Evolutionary conservation across 2,888 invertebrate genomes (phyloP), one percentile per base, ranked within the genome.

Genomic region (Suillia variegata): DNA sequence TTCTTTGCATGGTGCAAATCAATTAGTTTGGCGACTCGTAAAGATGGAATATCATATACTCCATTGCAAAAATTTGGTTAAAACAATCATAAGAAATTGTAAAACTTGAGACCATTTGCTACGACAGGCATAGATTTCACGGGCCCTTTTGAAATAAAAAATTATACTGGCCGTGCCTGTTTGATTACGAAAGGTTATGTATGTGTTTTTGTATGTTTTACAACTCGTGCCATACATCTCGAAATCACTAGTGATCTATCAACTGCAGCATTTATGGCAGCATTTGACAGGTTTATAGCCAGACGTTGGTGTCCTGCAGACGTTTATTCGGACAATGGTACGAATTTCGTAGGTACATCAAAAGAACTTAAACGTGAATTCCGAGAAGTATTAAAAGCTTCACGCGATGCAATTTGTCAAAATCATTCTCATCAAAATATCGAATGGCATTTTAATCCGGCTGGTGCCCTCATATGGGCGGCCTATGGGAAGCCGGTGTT

Each of bases 271-370:
- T 63, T 63, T 48, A 33, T 59, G 6, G 57, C 63, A 15, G 61
- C 63, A 13, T 63, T 54, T 53, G 26, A 47, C 24, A 45, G 61
- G 18, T 59, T 63, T 47, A 54, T 54, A 10, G 21, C 61, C 20
- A 50, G 56, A 10, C 53, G 57, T 17, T 51, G 63, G n/a, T 54
- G 59, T 42, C 62, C 58, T 15, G 33, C 54, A 8, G 50, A 55
- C 10, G 31, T 62, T 21, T 62, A 48, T 42, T 60, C 58, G 12
- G 60, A 62, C 38, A 62, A 60, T 49, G 62, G 58, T 8, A 62
- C 59, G 12, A 64, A 64, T 54, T 55, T 64, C 48, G 53, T 61
- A 18, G 62, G 61, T 21, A 61, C 60, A 33, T 56, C 56, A 26
- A 24, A 26, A 18, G 58, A 55, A 26, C 13, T 61, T 18, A n/a